These are phyloP conservation scores for Trinorchestia longiramus DNA, from an alignment of 1,140 invertebrate genomes.

Conservation along the genomic window DNA sequence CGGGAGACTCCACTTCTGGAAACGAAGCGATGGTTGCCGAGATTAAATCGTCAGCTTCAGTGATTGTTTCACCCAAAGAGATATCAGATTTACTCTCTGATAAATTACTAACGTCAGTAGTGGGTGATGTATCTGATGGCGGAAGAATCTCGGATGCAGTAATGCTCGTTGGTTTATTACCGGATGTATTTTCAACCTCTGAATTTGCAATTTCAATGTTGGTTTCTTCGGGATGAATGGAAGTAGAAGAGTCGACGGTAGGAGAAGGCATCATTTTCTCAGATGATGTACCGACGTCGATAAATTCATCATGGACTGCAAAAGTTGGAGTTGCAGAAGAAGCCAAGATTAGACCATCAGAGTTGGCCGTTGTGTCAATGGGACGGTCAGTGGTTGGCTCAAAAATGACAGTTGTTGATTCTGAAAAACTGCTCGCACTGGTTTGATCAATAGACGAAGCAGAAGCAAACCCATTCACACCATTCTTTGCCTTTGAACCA, in stretches of 20 bases:
- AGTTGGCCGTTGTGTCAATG: not conserved
- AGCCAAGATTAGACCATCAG: not conserved
- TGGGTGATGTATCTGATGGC: not conserved
- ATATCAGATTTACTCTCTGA: not conserved
- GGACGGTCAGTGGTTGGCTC: not conserved
- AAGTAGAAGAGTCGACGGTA: not conserved
- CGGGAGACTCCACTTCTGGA: not conserved
- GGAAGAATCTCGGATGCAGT: not conserved
- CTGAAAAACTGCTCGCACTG: not conserved
- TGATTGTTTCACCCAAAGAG: not conserved
- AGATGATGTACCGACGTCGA: not conserved
- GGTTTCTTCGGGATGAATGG: not conserved
- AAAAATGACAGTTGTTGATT: not conserved
- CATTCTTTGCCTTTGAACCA: not conserved
- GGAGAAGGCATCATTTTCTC: slow-evolving; percentile 40
- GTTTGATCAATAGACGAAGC: not conserved
- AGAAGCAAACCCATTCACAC: not conserved
- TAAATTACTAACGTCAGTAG: not conserved
- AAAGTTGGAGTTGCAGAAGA: not conserved
- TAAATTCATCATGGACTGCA: not conserved
- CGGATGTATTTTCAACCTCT: not conserved
- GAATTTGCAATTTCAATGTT: not conserved
- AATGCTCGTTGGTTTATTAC: not conserved
- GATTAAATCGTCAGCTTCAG: not conserved
- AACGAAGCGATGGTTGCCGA: not conserved